These are phyloP conservation scores for Andrena camellia DNA, from an alignment of 2,888 invertebrate species.

Conservation along the genomic window DNA sequence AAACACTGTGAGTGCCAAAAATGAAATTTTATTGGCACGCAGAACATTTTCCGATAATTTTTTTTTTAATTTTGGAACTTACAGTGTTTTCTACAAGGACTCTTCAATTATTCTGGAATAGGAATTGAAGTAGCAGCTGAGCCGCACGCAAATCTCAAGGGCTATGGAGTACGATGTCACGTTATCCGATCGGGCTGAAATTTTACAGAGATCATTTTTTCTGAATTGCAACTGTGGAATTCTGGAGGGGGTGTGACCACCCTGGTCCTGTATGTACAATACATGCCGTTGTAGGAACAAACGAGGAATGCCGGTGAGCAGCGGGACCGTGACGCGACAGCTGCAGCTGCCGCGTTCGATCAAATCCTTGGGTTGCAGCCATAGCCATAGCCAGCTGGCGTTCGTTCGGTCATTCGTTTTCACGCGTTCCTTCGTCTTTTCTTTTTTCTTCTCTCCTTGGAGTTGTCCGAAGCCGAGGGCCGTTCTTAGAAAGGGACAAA, in stretches of 20 bases:
- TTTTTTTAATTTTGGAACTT: too few relatives aligned
- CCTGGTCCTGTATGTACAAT: neutral
- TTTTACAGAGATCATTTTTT: too few relatives aligned
- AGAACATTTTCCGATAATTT: too few relatives aligned
- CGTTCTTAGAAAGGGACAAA: neutral
- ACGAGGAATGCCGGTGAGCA: constrained; percentile 8
- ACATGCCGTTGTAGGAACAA: neutral
- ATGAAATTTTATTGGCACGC: too few relatives aligned
- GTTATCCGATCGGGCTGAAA: too few relatives aligned
- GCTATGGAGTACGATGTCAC: too few relatives aligned
- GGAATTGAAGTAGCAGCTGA: too few relatives aligned
- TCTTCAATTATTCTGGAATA: too few relatives aligned
- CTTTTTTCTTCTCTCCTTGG: neutral
- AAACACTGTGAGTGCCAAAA: too few relatives aligned
- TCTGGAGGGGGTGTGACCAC: neutral
- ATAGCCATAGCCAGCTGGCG: constrained; percentile 8
- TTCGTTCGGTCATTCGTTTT: constrained; percentile 1
- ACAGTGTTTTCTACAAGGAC: too few relatives aligned
- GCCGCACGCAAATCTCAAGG: too few relatives aligned
- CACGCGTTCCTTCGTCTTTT: neutral
- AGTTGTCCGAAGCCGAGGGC: neutral
- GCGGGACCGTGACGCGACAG: constrained; percentile 25
- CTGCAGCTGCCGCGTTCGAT: constrained; percentile 12
- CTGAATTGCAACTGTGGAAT: too few relatives aligned
- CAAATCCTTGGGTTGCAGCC: neutral